Conservation (phyloP, 2,888 invertebrate genomes). For the Gymnocheta viridis region DNA sequence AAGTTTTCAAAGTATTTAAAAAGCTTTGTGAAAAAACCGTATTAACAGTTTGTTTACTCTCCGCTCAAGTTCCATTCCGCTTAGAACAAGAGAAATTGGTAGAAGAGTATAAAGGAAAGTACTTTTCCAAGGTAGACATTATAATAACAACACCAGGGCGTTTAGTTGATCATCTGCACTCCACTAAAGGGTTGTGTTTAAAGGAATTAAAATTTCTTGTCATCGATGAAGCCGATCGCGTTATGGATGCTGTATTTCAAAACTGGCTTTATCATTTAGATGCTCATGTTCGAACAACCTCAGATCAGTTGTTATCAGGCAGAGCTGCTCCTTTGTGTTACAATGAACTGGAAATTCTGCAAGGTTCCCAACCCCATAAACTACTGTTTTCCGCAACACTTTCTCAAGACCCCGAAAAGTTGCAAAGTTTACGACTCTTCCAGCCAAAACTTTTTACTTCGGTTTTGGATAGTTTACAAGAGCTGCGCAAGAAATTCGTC, state of each 20-base stretch:
- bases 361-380: constrained; percentile 87
- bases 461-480: constrained; percentile 81
- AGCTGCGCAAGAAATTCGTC: constrained; percentile 71
- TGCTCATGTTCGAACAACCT: constrained; percentile 84
- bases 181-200: constrained; percentile 90
- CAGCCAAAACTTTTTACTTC: constrained; percentile 96
- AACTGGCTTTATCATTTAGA: constrained; percentile 94
- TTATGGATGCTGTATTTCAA: constrained; percentile 94
- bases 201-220: constrained; percentile 89
- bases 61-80: constrained; percentile 86
- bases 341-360: constrained; percentile 75
- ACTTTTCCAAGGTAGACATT: constrained; percentile 86
- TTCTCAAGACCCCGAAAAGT: constrained; percentile 97
- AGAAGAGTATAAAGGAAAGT: constrained; percentile 81
- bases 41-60: constrained; percentile 87
- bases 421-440: constrained; percentile 93
- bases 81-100: constrained; percentile 87
- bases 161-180: constrained; percentile 94
- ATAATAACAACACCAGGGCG: constrained; percentile 95
- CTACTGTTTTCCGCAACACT: constrained; percentile 98
- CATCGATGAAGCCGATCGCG: constrained; percentile 98
- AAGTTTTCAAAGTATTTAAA: constrained; percentile 92
- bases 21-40: constrained; percentile 86
- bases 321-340: constrained; percentile 78
- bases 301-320: constrained; percentile 83